These are phyloP conservation scores for Bagarius yarrelli DNA, from an alignment of 2,113 vertebrate genomes.

Conservation along the genomic window DNA sequence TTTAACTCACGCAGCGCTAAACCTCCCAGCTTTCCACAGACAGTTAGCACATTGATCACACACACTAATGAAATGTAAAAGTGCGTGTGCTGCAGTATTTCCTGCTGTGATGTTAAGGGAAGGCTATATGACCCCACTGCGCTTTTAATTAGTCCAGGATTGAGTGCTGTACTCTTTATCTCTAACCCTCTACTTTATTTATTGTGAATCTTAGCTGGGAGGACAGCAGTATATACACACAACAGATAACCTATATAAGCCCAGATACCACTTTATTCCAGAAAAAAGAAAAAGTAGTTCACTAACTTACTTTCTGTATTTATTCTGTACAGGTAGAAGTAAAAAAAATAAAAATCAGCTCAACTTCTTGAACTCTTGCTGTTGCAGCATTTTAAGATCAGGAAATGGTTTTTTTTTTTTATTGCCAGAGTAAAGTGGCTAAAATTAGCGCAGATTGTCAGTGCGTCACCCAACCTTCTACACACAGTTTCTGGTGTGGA, in stretches of 20 bases:
- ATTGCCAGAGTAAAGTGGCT: neutral
- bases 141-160: conserved; percentile 23
- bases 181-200: conserved; percentile 4
- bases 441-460: neutral
- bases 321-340: neutral
- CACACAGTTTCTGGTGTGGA: neutral
- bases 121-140: neutral
- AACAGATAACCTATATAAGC: conserved; percentile 2
- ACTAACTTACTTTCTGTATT: neutral
- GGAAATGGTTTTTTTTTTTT: neutral
- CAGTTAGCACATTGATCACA: conserved; percentile 35
- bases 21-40: conserved; percentile 23
- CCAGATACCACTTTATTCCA: conserved; percentile 7
- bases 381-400: neutral
- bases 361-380: neutral
- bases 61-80: conserved; percentile 24
- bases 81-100: conserved; percentile 1
- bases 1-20: neutral
- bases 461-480: neutral
- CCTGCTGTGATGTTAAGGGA: conserved; percentile 3
- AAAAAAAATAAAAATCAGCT: neutral
- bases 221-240: neutral
- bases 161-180: conserved; percentile 5
- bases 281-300: neutral
- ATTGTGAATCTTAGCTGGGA: neutral